Conservation (phyloP, 2,888 invertebrate species). For the Chouioia cunea region DNA sequence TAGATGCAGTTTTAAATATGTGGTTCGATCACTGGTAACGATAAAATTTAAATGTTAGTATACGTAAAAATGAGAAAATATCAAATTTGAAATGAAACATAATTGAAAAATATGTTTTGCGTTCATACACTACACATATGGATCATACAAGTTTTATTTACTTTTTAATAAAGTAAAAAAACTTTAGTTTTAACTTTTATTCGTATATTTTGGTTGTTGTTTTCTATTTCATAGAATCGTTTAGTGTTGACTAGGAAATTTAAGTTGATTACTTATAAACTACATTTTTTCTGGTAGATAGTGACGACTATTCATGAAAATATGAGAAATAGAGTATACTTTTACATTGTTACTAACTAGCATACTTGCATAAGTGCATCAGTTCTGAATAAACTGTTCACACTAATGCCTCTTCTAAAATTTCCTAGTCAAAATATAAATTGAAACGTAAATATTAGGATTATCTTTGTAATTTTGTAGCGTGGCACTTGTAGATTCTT, state of each 20-base stretch:
- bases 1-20: no score
- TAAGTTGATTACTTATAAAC: no score
- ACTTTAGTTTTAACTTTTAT: slow-evolving; percentile 6
- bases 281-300: no score
- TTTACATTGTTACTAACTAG: no score
- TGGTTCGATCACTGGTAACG: no score
- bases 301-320: no score
- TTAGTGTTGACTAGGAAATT: slow-evolving; percentile 29
- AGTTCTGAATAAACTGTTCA: no score
- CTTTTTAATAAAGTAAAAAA: slow-evolving; percentile 30
- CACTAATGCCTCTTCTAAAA: background rate
- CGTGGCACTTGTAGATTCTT: slow-evolving; percentile 42
- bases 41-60: no score
- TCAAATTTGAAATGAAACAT: slow-evolving; percentile 19
- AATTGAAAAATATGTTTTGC: slow-evolving; percentile 13
- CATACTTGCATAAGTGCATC: no score
- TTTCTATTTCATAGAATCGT: background rate
- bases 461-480: slow-evolving; percentile 24
- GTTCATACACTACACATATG: slow-evolving; percentile 19
- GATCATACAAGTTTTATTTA: slow-evolving; percentile 38
- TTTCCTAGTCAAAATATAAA: slow-evolving; percentile 27
- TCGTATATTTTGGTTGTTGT: background rate
- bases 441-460: slow-evolving; percentile 2
- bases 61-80: no score
- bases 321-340: no score